Conservation (phyloP, 1,140 invertebrate genomes). For the Zaprionus ornatus region DNA sequence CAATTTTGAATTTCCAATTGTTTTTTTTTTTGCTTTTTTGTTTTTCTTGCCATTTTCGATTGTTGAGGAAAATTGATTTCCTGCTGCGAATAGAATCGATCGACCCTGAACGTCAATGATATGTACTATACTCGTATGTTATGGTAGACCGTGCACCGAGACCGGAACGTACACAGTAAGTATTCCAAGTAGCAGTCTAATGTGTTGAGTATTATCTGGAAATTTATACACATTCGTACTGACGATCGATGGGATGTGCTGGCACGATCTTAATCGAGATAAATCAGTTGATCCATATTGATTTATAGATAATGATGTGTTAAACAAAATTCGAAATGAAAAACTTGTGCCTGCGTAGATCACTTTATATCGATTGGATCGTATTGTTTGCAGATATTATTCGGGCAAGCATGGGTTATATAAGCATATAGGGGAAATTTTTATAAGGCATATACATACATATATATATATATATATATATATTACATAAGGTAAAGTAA, state of each 20-base stretch:
- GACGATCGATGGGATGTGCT: neutral
- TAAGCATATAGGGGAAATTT: too few relatives aligned
- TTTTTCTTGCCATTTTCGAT: slow-evolving; percentile 21
- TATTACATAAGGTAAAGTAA: too few relatives aligned
- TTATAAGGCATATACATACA: too few relatives aligned
- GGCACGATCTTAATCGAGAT: neutral
- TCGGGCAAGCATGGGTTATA: too few relatives aligned
- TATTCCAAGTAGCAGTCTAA: neutral
- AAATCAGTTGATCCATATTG: neutral
- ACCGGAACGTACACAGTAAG: neutral
- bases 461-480: too few relatives aligned
- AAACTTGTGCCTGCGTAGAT: neutral
- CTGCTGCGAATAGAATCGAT: neutral
- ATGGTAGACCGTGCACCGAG: neutral
- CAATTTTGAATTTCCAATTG: neutral
- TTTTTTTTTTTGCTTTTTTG: neutral
- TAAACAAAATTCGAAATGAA: neutral
- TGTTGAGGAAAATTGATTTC: slow-evolving; percentile 26
- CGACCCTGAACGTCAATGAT: slow-evolving; percentile 25
- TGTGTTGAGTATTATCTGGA: neutral
- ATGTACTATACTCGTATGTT: neutral
- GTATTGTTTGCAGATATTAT: neutral
- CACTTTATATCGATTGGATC: neutral
- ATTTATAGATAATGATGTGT: neutral
- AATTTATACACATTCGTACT: slow-evolving; percentile 6